Evolutionary conservation across 2,113 vertebrate species (phyloP), one percentile per base, ranked within the genome.

Genomic region (Gila orcuttii): DNA sequence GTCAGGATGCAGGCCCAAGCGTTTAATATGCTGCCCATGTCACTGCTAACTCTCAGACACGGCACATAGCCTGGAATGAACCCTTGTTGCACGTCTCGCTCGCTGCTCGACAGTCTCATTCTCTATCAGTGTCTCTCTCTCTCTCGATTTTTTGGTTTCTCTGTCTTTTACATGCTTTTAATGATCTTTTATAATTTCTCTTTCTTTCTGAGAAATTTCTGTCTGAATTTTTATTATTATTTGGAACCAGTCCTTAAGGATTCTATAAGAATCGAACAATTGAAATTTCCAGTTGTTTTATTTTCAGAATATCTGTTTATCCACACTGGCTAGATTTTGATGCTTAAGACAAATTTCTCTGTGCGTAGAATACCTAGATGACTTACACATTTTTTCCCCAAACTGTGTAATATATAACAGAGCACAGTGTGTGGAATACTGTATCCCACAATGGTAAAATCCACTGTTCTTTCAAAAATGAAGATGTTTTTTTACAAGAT

Each of bases 1-100:
- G 94, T 94, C 93, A 95, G 92, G 91, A 93, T 92, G 90, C 90
- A 80, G 88, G 90, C 89, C 87, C 60, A 36, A 77, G 83, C 79
- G 85, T 95, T 94, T 91, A 93, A 92, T 93, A 93, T 94, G 91
- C 91, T 82, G 91, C 89, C 85, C 92, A 87, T 91, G 93, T 91
- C 89, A 92, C 50, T 86, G 64, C 90, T 90, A 91, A 93, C 87
- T 91, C 87, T 9, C 87, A 77, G 85, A 90, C 91, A 91, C 87
- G 87, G 90, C 91, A 88, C 89, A 91, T 88, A 84, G 90, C 92
- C 91, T 91, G 42, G 85, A 83, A 92, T 92, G 90, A 93, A 93
- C 93, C 91, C 83, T 87, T 25, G 73, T 78, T 55, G 75, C 66
- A 64, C 42, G 42, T 50, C 79, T 81, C 79, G 6, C 78, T 80